Evolutionary conservation across 1,140 invertebrate genomes (phyloP).

Genomic region (Habropoda laboriosa): DNA sequence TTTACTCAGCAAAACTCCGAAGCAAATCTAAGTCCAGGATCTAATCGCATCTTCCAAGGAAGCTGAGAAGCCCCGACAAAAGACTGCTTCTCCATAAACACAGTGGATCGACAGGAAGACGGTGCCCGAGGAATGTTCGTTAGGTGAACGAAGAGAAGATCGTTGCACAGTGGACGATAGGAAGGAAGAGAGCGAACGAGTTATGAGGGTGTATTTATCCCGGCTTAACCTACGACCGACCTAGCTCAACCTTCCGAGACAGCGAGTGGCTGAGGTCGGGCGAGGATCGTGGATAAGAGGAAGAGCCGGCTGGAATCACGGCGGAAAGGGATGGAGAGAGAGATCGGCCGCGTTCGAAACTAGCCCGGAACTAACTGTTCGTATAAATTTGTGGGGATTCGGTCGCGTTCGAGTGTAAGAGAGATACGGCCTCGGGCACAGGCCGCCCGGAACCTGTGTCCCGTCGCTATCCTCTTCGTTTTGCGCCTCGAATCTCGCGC

Average conservation of each 20-base stretch:
- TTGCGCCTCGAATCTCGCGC: neutral
- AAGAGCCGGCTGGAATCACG: conserved; percentile 4
- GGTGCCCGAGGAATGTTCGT: neutral
- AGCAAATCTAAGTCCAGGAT: too few species aligned
- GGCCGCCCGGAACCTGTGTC: conserved; percentile 18
- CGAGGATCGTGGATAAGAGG: conserved; percentile 25
- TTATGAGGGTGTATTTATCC: conserved; percentile 72
- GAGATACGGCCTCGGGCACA: conserved; percentile 57
- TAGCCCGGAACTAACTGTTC: conserved; percentile 67
- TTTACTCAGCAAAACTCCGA: too few species aligned
- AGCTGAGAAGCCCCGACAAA: neutral
- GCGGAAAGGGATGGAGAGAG: conserved; percentile 11
- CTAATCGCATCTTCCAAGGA: neutral
- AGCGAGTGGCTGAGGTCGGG: conserved; percentile 15
- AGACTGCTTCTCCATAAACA: neutral
- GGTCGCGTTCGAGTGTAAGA: conserved; percentile 66
- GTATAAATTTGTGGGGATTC: conserved; percentile 72
- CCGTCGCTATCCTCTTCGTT: conserved; percentile 6
- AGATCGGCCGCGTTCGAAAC: conserved; percentile 49
- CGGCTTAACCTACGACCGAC: conserved; percentile 66
- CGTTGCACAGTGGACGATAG: neutral
- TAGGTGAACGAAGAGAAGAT: neutral
- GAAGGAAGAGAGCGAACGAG: conserved; percentile 30
- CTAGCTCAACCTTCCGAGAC: conserved; percentile 46
- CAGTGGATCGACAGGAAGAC: neutral